These are phyloP conservation scores for Kryptolebias marmoratus DNA, from an alignment of 2,113 vertebrate species.

Conservation along the genomic window DNA sequence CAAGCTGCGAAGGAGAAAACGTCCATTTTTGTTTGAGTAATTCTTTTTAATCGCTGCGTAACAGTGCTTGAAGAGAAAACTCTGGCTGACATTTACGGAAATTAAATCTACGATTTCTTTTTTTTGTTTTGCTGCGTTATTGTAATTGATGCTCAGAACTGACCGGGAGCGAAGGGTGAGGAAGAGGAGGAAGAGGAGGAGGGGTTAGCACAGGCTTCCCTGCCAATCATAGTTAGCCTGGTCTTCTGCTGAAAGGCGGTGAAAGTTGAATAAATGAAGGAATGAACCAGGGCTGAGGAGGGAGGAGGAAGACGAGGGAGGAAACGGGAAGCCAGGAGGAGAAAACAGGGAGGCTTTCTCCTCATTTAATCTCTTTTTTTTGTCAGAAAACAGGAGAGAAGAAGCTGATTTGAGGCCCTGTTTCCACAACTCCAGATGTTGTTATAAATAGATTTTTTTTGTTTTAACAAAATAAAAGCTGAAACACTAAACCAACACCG, in stretches of 20 bases:
- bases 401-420: too few relatives aligned
- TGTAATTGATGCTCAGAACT: slow-evolving; percentile 57
- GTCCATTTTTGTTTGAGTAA: slow-evolving; percentile 34
- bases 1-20: slow-evolving; percentile 33
- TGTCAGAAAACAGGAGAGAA: background rate
- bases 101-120: slow-evolving; percentile 28
- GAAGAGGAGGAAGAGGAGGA: background rate
- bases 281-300: background rate
- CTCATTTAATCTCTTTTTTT: too few relatives aligned
- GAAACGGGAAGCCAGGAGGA: background rate
- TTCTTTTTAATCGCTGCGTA: slow-evolving; percentile 45
- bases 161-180: slow-evolving; percentile 33
- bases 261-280: slow-evolving; percentile 34
- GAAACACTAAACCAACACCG: too few relatives aligned
- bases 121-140: slow-evolving; percentile 38
- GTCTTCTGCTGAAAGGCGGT: slow-evolving; percentile 31
- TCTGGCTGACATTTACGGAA: slow-evolving; percentile 41
- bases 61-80: slow-evolving; percentile 45
- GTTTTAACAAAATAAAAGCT: too few relatives aligned
- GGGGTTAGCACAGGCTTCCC: slow-evolving; percentile 24
- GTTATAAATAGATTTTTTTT: too few relatives aligned
- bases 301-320: slow-evolving; percentile 3
- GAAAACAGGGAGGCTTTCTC: too few relatives aligned
- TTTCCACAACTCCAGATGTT: too few relatives aligned
- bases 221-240: slow-evolving; percentile 31